Base-by-base conservation (phyloP, 2,797 vertebrate genomes). In the Clangula hyemalis region DNA sequence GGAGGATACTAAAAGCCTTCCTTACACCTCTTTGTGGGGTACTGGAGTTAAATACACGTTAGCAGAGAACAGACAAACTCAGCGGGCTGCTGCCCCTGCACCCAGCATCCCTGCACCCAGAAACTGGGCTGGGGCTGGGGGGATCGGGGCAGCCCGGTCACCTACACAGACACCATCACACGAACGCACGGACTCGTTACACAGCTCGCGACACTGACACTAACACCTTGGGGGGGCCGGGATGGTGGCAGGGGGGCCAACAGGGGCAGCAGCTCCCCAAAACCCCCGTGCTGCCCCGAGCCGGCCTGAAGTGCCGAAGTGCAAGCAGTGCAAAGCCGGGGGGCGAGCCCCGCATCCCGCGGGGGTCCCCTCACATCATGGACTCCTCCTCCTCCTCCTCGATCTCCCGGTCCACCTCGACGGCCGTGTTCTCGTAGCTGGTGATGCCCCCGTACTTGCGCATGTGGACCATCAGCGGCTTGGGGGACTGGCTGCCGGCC, bases 381-480 rank as follows among this genome's bases (percentile, higher is more conserved):
- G 98, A 98, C 43, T 98, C 98, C 45, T 98, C 98, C 5, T 98
- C 98, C 4, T 98, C 98, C 79, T 98, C 98, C 13, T 98, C 98
- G 1, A 98, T 98, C 96, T 98, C 98, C 6, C 95, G 96, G 94
- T 98, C 98, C 95, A 98, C 97, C 94, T 98, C 97, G 3, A 98
- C 96, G 83, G 98, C 98, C 0, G 97, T 98, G 87, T 98, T 98
- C 97, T 98, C 98, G 0, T 98, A 98, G 97, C 98, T 98, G 97
- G 98, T 98, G 94, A 98, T 96, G 72, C 98, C 98, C 12, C 98
- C 98, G 0, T 98, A 98, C 84, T 98, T 98, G 83, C 98, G 13
- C 98, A 98, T 98, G 87, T 98, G 98, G 20, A 98, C 98, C 98
- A 98, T 98, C 94, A 98, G 94, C 0, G 98, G 98, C 51, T 97